A percentile compares a stretch with the other conserved stretches of the same genome.
phyloP scores from a whole-genome alignment of 92 coral and sea anemone species.

The Epizoanthus rinbou region DNA sequence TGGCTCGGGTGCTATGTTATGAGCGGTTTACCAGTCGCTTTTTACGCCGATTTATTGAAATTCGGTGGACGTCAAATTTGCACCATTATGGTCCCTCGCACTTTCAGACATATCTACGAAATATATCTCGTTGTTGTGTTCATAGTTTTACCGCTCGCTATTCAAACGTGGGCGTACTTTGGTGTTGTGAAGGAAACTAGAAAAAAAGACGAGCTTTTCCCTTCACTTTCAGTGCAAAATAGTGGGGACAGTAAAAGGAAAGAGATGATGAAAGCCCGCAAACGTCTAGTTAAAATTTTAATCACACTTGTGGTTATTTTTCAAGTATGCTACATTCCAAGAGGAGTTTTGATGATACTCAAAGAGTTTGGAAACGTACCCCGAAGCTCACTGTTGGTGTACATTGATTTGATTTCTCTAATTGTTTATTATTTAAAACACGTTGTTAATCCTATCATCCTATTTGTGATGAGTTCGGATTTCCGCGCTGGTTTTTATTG shows the following conservation, averaged over 20 bases:
- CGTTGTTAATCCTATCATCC: slow-evolving; percentile 55
- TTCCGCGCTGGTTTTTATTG: slow-evolving; percentile 49
- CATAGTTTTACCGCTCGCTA: slow-evolving; percentile 48
- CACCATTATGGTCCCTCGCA: slow-evolving; percentile 21
- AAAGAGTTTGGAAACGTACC: slow-evolving; percentile 27
- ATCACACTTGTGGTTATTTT: slow-evolving; percentile 45
- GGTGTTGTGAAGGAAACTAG: slow-evolving; percentile 39
- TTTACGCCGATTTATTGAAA: slow-evolving; percentile 2
- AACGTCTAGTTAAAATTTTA: slow-evolving; percentile 35
- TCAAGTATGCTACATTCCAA: slow-evolving; percentile 50
- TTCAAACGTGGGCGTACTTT: slow-evolving; percentile 58
- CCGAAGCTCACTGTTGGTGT: slow-evolving; percentile 11
- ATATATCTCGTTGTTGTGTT: slow-evolving; percentile 53
- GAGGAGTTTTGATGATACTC: slow-evolving; percentile 41
- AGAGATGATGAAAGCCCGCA: slow-evolving; percentile 21
- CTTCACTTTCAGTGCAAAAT: background rate
- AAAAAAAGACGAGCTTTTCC: slow-evolving; percentile 12
- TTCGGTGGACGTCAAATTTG: background rate
- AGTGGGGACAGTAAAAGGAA: background rate
- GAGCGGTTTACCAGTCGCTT: slow-evolving; percentile 66
- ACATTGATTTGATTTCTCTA: slow-evolving; percentile 36
- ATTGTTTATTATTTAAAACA: slow-evolving; percentile 56
- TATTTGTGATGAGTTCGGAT: slow-evolving; percentile 60
- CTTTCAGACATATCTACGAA: slow-evolving; percentile 49
- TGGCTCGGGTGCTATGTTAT: slow-evolving; percentile 74